Percentiles rank a stretch among this genome's conserved stretches.
phyloP scores from a whole-genome alignment of 2,113 vertebrate species.

The Lophura nycthemera region DNA sequence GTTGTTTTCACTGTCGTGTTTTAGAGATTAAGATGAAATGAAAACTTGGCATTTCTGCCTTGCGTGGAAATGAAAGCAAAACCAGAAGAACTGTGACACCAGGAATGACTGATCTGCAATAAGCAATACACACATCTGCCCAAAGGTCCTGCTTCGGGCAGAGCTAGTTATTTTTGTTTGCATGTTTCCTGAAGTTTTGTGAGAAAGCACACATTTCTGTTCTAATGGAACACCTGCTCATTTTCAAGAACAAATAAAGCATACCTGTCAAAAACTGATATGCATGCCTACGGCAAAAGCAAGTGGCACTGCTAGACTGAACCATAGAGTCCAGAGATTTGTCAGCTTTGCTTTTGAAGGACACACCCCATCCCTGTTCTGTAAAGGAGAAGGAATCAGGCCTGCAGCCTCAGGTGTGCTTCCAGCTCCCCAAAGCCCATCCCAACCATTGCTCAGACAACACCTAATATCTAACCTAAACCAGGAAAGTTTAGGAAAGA shows the following conservation, averaged over 20 bases:
- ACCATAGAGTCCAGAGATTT: neutral
- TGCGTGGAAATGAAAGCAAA: neutral
- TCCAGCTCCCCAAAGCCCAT: neutral
- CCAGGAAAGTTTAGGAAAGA: neutral
- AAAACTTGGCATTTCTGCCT: neutral
- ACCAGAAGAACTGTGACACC: neutral
- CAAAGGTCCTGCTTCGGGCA: neutral
- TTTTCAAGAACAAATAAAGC: neutral
- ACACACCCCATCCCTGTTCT: neutral
- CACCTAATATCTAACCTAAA: too few relatives aligned
- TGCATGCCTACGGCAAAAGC: rapidly evolving
- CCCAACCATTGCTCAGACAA: neutral
- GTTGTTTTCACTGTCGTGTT: neutral
- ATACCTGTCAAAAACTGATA: neutral
- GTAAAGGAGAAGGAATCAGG: neutral
- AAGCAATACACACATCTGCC: neutral
- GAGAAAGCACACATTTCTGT: neutral
- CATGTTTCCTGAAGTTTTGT: neutral
- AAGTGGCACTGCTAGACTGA: rapidly evolving
- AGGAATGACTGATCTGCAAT: neutral
- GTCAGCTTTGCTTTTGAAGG: neutral
- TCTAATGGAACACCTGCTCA: neutral
- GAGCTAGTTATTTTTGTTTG: neutral
- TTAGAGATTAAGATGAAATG: neutral
- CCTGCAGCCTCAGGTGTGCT: rapidly evolving